Evolutionary conservation across 2,113 vertebrate species (phyloP), one percentile per base, ranked within the genome.

Genomic region (Hyla sarda): DNA sequence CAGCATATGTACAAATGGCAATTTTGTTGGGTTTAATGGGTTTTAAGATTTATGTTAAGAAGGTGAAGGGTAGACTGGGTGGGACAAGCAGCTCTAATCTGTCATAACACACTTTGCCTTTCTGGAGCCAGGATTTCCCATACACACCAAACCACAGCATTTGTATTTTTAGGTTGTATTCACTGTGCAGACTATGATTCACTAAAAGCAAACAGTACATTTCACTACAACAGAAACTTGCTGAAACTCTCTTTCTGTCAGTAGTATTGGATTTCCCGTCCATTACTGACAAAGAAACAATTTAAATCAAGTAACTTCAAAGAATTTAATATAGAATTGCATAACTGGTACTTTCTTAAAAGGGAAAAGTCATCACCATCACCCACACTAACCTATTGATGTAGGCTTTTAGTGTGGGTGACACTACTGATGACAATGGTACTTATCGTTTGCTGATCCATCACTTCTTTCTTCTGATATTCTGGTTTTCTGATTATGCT

Each of bases 211-310:
- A 72, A 71, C 75, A 54, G n/a, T 56, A 17, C 58, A 52, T 79
- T 69, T 79, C n/a, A 69, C 37, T 45, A 52, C 23, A 25, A 48
- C 62, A 86, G 76, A 71, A 81, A 81, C 50, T 87, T 87, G 78
- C 52, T 86, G 84, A 82, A 87, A 74, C 32, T 73, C 52, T 60
- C 58, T 72, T 80, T 81, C 50, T 50, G 30, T 82, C 30, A 30
- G 30, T 78, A 34, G 60, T 60, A 78, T 85, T 85, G 67, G 75
- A 69, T 85, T 85, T 85, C 45, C 34, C 62, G 67, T 79, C 84
- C 77, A 79, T 78, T 76, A 79, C 34, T 28, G 30, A 23, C 7
- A 23, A 62, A 41, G n/a, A 21, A 52, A 71, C 41, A 48, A 71
- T 41, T 37, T 71, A 71, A 71, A 71, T 71, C 19, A 19, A 37